Evolutionary conservation across 2,888 invertebrate species (phyloP).

Genomic region (Sesia apiformis): DNA sequence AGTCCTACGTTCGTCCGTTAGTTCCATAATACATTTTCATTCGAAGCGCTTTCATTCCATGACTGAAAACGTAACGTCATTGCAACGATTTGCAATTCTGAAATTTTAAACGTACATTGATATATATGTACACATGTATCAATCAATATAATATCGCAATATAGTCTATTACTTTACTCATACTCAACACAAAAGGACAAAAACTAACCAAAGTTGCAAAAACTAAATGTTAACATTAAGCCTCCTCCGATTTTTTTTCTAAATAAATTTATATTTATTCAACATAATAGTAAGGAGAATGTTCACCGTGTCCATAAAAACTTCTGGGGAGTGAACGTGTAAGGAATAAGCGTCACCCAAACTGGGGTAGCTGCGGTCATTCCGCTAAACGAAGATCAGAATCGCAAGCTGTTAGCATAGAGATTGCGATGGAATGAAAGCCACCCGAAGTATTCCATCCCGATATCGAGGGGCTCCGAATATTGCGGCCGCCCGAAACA

Average conservation of each 20-base stretch:
- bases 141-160: too few species aligned
- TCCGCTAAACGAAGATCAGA: conserved; percentile 75
- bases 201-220: too few species aligned
- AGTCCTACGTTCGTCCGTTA: conserved; percentile 18
- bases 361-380: conserved; percentile 71
- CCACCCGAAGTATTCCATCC: conserved; percentile 68
- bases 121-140: too few species aligned
- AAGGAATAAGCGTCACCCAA: conserved; percentile 68
- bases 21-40: conserved; percentile 24
- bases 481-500: conserved; percentile 64
- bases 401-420: conserved; percentile 75
- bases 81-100: conserved; percentile 20
- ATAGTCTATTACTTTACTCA: too few species aligned
- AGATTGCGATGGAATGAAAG: conserved; percentile 73
- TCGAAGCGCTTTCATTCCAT: conserved; percentile 22
- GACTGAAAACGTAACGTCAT: conserved; percentile 15
- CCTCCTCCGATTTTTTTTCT: too few species aligned
- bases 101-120: background rate
- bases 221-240: too few species aligned
- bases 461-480: conserved; percentile 60
- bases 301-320: conserved; percentile 62
- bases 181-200: too few species aligned
- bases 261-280: background rate
- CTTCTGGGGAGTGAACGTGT: conserved; percentile 64
- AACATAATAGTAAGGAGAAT: conserved; percentile 40